Evolutionary conservation across 2,797 vertebrate species (phyloP), one percentile per base, ranked within the genome.

Genomic region (Synaphobranchus kaupii): DNA sequence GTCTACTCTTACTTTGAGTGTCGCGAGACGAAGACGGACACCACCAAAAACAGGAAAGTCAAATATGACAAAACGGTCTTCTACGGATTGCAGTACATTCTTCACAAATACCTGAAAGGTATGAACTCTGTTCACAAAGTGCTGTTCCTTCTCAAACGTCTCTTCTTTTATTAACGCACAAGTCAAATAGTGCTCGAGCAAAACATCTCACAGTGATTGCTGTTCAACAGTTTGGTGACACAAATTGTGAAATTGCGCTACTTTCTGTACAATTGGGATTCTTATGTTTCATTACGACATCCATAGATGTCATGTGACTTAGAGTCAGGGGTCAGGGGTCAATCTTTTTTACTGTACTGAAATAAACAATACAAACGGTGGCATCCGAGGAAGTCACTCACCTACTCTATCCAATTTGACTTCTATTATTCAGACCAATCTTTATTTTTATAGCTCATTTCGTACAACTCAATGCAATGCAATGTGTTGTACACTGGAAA

Each of bases 1-100:
- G 98, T 99, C 89, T 99, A 99, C 96, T 99, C 98, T 56, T 99
- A 99, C 95, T 99, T 99, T 17, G 99, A 99, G 95, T 99, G 98
- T 90, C 98, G 98, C n/a, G 98, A 99, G 95, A 99, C 95, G 95
- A 98, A 96, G 95, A 97, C 96, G 0, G 98, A 99, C 90, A 94
- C 98, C 82, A 95, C 94, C 90, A 99, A 98, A 94, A 95, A 92
- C 94, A 95, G 96, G 93, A 99, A 98, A 93, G 97, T 99, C 93
- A 99, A 99, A 95, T 99, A 99, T 84, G 97, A 98, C 90, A 97
- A 99, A 95, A 99, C 98, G 0, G 98, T 99, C 91, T 99, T 99
- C 96, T 99, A 99, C 39, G 98, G 98, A 90, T 96, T 99, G 87
- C 98, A 99, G 95, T 99, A 99, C 94, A 99, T 98, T 95, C 97